phyloP scores from a whole-genome alignment of 2,113 vertebrate genomes.

The Sclerurus mexicanus region DNA sequence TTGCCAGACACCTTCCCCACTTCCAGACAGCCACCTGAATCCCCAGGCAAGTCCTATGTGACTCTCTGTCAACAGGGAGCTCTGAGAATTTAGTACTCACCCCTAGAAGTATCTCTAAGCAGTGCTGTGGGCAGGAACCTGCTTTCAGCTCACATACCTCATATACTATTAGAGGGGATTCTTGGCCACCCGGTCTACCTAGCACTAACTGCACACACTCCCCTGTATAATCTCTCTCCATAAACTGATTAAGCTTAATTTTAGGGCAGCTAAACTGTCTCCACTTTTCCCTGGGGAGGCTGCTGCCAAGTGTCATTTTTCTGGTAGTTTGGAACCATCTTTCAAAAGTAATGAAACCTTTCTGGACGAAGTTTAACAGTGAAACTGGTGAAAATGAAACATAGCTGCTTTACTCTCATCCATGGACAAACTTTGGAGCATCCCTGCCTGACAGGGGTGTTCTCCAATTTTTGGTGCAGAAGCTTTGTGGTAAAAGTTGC shows the following conservation, averaged over 20 bases:
- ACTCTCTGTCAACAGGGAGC: not conserved
- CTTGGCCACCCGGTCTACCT: not conserved
- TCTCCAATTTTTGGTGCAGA: not conserved
- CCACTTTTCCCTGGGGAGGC: not conserved
- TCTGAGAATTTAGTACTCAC: not conserved
- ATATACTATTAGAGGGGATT: not conserved
- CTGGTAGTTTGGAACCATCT: not conserved
- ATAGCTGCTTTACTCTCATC: not conserved
- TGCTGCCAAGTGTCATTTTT: not conserved
- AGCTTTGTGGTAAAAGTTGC: not conserved
- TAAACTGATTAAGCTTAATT: not conserved
- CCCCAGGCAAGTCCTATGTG: not conserved
- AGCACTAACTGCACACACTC: not conserved
- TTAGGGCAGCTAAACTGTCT: slow-evolving; percentile 17
- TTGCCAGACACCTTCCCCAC: not conserved
- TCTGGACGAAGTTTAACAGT: not conserved
- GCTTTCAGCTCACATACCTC: not conserved
- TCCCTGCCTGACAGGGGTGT: not conserved
- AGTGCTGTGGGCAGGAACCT: not conserved
- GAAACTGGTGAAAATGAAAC: not conserved
- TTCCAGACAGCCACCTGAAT: not conserved
- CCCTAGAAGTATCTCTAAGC: not conserved
- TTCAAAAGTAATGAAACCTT: not conserved
- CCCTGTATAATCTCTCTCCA: not conserved
- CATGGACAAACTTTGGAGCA: not conserved